Base-by-base conservation (phyloP, 2,797 vertebrate species). In the Australoheros facetus region DNA sequence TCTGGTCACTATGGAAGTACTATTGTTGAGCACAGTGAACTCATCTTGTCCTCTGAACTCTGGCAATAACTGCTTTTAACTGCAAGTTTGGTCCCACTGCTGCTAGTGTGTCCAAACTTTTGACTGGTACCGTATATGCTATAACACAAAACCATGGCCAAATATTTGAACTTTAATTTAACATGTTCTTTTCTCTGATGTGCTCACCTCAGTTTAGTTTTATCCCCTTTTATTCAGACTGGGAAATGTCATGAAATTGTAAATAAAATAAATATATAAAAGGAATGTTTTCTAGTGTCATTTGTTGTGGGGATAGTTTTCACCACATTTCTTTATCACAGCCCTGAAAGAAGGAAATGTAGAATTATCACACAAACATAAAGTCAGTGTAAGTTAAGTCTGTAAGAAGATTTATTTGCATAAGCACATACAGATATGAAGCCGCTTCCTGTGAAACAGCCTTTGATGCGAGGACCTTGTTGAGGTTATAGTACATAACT, bases 331-430 rank as follows among this genome's bases (percentile, higher is more conserved):
- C 81, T 73, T 87, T 88, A 87, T 78, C 34, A 56, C 57, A 76
- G 42, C 51, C 69, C 28, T 71, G 62, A 81, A 89, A 92, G 75
- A 79, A 82, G 73, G 73, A 80, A 84, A 87, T 76, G 84, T 79
- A 80, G 86, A 89, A 85, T 92, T 76, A 90, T 87, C 82, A 79
- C 84, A 87, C 70, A 37, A 37, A 78, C 80, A 80, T 84, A 71
- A 83, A 89, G 79, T 73, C 75, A 87, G 88, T 81, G 75, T 90
- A 56, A 83, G 85, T 90, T 90, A 92, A 93, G 82, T 92, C 88
- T 26, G n/a, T 93, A 88, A 94, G 92, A 87, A 93, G 86, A 91
- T 91, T 90, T 81, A 94, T 93, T 93, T 93, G 84, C 90, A 93
- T 91, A 87, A 91, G 87, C 74, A 80, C 80, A 87, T 69, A 84